A percentile compares a stretch with the other conserved stretches of the same genome.
Evolutionary conservation across 2,797 vertebrate species (phyloP).

Genomic region (Todus mexicanus): DNA sequence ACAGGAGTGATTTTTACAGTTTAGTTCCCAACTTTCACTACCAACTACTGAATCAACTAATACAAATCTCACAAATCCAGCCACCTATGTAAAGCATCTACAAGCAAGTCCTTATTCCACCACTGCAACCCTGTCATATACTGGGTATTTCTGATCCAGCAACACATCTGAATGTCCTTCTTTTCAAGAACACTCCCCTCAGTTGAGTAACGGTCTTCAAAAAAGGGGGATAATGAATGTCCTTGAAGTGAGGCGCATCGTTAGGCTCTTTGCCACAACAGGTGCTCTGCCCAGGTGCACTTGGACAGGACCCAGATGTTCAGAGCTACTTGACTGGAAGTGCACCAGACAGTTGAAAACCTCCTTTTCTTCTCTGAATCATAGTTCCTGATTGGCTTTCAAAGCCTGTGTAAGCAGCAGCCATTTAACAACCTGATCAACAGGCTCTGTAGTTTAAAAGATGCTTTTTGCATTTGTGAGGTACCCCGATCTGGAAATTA

Average conservation of each 20-base stretch:
- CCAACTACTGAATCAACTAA: not conserved
- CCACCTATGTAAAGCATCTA: not conserved
- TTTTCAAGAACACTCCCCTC: not conserved
- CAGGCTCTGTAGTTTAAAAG: not conserved
- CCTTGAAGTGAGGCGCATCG: not conserved
- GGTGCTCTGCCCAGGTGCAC: not conserved
- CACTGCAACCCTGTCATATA: not conserved
- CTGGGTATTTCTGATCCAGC: not conserved
- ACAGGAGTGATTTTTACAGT: not conserved
- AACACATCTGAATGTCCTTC: not conserved
- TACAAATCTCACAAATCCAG: not conserved
- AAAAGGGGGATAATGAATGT: not conserved
- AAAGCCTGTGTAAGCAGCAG: not conserved
- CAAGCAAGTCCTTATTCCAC: not conserved
- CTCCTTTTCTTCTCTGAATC: not conserved
- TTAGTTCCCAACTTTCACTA: not conserved
- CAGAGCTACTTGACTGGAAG: not conserved
- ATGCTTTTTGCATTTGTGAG: not conserved
- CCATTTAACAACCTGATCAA: not conserved
- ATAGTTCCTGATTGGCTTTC: not conserved
- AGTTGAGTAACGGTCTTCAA: not conserved
- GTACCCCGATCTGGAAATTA: not conserved
- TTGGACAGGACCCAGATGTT: not conserved
- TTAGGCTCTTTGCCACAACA: not conserved
- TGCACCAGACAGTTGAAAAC: not conserved